These are phyloP conservation scores for Drosophila mimetica DNA, from an alignment of 2,888 invertebrate species.

Conservation along the genomic window DNA sequence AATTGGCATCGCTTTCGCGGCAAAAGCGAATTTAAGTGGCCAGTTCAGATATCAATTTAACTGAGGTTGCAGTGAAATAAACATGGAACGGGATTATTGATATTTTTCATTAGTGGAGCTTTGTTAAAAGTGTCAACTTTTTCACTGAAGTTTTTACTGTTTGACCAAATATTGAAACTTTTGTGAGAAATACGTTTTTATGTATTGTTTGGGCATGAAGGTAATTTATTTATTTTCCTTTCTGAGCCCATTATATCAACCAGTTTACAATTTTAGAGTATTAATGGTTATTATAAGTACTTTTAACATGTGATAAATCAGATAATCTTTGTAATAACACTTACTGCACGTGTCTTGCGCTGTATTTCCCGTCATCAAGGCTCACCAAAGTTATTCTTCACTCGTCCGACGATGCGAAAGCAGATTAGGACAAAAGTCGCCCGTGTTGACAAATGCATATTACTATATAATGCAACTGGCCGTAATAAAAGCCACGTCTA, in stretches of 20 bases:
- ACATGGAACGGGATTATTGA: neutral
- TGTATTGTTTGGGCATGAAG: too few relatives aligned
- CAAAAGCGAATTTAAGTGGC: conserved; percentile 15
- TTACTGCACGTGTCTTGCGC: neutral
- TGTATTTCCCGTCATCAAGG: conserved; percentile 2
- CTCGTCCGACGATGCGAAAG: conserved; percentile 1
- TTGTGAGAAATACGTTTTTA: too few relatives aligned
- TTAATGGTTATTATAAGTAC: too few relatives aligned
- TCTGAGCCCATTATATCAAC: too few relatives aligned
- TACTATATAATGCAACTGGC: conserved; percentile 68
- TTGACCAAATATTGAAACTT: too few relatives aligned
- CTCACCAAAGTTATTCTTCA: neutral
- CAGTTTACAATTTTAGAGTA: too few relatives aligned
- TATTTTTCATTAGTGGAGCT: neutral
- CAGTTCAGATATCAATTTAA: conserved; percentile 5
- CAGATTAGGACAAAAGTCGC: conserved; percentile 18
- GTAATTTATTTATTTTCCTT: too few relatives aligned
- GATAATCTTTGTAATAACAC: neutral
- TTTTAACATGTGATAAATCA: too few relatives aligned
- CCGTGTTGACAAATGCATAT: conserved; percentile 76
- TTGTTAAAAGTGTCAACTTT: too few relatives aligned
- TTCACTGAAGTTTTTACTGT: too few relatives aligned
- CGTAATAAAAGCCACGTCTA: conserved; percentile 66
- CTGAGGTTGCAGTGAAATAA: neutral
- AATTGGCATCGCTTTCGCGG: conserved; percentile 52